Base-by-base conservation (phyloP, 2,113 vertebrate species). In the Crocuta crocuta region DNA sequence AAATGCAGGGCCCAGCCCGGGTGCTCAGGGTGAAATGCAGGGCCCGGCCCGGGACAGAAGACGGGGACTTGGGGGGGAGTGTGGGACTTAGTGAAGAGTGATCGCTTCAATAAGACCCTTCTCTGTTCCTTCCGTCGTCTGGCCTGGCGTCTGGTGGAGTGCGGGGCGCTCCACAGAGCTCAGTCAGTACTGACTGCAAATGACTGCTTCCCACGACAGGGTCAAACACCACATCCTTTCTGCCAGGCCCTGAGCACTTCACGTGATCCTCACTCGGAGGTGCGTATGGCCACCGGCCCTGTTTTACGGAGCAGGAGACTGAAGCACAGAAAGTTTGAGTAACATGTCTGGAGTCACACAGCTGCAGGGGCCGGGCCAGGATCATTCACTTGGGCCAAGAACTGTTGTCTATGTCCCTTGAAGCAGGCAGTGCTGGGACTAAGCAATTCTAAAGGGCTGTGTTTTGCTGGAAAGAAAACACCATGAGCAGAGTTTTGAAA, bases 141-240 rank as follows among this genome's bases (percentile, higher is more conserved):
- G 5, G 58, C 5, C 0, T 1, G 3, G 48, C 43, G 1, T 0
- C 9, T 4, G 48, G 26, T 8, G 2, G 13, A 6, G 1, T 1
- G 23, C 10, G 53, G 9, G 6, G 48, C 4, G 16, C 2, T 8
- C 63, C 1, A 6, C 39, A 11, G 50, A 3, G 15, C 55, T 58
- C 1, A 0, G 43, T 4, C 2, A 1, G 55, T 2, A 4, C 33
- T 16, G 0, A 5, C 0, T 0, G 28, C 1, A 4, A 11, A 8
- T 0, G 19, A 16, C 61, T 5, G 10, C 31, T 28, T 23, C 82
- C 31, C 26, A 1, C 0, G 0, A 7, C 0, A 0, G 7, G 28
- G 35, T 7, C 2, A 10, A 7, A 10, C 23, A 0, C 8, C 4
- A 5, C 0, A 3, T 3, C 33, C 6, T 10, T 0, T 5, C 63